Evolutionary conservation across 1,140 invertebrate species (phyloP).

Genomic region (Probaryconus sp.): DNA sequence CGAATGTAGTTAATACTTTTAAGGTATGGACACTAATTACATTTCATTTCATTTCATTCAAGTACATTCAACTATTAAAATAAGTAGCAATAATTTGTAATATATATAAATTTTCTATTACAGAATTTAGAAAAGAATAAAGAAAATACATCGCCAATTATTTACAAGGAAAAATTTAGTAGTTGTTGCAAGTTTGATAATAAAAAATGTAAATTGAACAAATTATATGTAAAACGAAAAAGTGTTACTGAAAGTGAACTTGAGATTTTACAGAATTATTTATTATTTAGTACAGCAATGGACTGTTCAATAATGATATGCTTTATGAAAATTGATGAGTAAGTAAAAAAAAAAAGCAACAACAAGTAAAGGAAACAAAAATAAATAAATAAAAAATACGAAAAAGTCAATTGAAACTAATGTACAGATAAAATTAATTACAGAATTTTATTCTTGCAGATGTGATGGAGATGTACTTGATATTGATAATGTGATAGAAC

Average conservation of each 20-base stretch:
- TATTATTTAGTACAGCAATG: slow-evolving; percentile 78
- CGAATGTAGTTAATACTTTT: slow-evolving; percentile 51
- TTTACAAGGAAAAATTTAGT: slow-evolving; percentile 3
- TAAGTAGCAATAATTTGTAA: no score
- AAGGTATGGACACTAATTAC: slow-evolving; percentile 20
- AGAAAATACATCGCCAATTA: slow-evolving; percentile 5
- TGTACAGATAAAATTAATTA: neutral
- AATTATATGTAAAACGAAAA: slow-evolving; percentile 20
- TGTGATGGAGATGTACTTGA: slow-evolving; percentile 30
- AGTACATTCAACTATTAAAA: no score
- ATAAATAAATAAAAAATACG: slow-evolving; percentile 6
- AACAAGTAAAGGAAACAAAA: no score
- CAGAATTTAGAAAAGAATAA: slow-evolving; percentile 15
- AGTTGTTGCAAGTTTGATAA: neutral
- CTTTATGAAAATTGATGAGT: slow-evolving; percentile 73
- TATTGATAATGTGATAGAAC: slow-evolving; percentile 63
- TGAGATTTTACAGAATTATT: slow-evolving; percentile 75
- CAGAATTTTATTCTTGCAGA: slow-evolving; percentile 58
- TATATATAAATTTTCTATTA: slow-evolving; percentile 19
- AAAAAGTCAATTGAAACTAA: no score
- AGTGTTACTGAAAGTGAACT: slow-evolving; percentile 29
- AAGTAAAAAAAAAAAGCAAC: slow-evolving; percentile 63
- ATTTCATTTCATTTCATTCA: neutral
- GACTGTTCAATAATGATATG: slow-evolving; percentile 81
- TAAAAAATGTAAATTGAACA: slow-evolving; percentile 7